Evolutionary conservation across 2,113 vertebrate genomes (phyloP), one percentile per base, ranked within the genome.

Genomic region (Actenoides hombroni): DNA sequence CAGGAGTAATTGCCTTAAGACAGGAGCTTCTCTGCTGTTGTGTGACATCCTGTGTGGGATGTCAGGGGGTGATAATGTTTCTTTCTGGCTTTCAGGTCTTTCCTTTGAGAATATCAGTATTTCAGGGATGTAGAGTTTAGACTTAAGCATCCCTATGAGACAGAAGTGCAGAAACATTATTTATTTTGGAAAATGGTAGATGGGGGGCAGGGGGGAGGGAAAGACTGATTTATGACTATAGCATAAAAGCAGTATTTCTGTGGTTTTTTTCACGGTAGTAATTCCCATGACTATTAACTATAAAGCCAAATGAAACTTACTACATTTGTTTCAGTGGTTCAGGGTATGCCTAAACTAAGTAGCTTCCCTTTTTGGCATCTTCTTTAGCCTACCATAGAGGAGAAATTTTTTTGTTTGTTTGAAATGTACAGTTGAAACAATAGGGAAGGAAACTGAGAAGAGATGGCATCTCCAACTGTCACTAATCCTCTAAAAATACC

Each of bases 21-120:
- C 16, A 51, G 60, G 49, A 92, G 65, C 77, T 87, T 91, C 61
- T 89, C 9, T 74, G 15, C 51, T 20, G 2, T 48, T 85, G 19
- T 80, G 14, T 77, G 39, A 64, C 42, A 81, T 63, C 44, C 37
- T 78, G 20, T 56, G 51, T 82, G 69, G 73, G 60, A 89, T 29
- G 42, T 79, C 46, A 46, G 49, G 42, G 29, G 13, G 42, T 65
- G 78, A 59, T 85, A 67, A 83, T 63, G 24, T 60, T 95, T 90
- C 87, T 80, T 90, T 81, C 24, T 76, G 86, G 69, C 83, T 89
- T 88, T 84, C 48, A 60, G 33, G 84, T 87, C 48, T 64, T 95
- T 89, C 69, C 39, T 88, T 35, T 91, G 74, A 87, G 51, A 89
- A 60, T 92, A 82, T 75, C 16, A 68, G 1, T 89, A 75, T 89